Evolutionary conservation across 2,888 invertebrate genomes (phyloP).

Genomic region (Temnothorax unifasciatus): DNA sequence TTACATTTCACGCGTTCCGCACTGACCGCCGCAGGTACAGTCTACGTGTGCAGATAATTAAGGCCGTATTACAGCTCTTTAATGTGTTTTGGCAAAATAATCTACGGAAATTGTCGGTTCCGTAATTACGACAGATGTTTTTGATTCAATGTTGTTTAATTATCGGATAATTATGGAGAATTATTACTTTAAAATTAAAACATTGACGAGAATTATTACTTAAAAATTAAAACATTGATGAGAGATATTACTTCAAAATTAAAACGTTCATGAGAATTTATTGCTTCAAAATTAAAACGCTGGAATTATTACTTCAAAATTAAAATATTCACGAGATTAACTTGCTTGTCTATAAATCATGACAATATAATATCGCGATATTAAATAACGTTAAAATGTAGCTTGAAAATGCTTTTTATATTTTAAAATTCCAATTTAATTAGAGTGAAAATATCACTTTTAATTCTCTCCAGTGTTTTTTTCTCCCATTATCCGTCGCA

Average conservation of each 20-base stretch:
- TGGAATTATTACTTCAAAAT: slow-evolving; percentile 14
- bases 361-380: background rate
- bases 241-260: background rate
- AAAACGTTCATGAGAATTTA: background rate
- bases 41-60: background rate
- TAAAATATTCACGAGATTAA: background rate
- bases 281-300: slow-evolving; percentile 12
- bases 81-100: background rate
- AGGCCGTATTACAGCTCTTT: background rate
- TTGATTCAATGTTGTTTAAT: background rate
- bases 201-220: background rate
- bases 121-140: background rate
- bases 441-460: background rate
- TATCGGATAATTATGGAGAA: background rate
- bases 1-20: background rate
- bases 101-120: background rate
- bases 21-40: background rate
- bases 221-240: background rate
- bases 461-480: background rate
- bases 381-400: background rate
- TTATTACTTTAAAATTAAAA: slow-evolving; percentile 11
- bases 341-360: background rate
- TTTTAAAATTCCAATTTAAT: background rate
- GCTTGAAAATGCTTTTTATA: background rate
- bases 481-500: background rate